phyloP scores from a whole-genome alignment of 2,888 invertebrate genomes.

The Eurois occulta region DNA sequence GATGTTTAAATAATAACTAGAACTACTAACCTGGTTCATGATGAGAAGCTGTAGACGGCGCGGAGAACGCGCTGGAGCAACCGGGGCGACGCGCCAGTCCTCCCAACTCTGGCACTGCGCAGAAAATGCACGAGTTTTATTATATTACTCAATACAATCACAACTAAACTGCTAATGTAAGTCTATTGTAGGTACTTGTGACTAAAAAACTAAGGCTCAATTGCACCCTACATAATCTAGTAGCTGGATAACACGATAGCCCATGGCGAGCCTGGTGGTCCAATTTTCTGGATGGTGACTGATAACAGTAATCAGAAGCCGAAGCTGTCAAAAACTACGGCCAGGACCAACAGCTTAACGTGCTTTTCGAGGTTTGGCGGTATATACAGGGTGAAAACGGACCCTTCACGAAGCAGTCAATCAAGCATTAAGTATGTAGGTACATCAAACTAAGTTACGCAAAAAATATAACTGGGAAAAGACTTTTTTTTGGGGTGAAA shows the following conservation, averaged over 20 bases:
- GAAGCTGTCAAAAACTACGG: background rate
- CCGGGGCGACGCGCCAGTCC: slow-evolving; percentile 89
- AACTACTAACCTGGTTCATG: slow-evolving; percentile 87
- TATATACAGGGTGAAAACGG: no score
- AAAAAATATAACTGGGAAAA: no score
- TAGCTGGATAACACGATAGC: background rate
- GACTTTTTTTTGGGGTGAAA: no score
- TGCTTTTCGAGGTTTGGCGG: background rate
- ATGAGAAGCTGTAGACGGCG: slow-evolving; percentile 88
- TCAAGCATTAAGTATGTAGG: no score
- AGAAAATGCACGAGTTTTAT: slow-evolving; percentile 41
- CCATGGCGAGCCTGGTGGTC: background rate
- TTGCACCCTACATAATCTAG: background rate
- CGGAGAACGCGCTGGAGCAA: slow-evolving; percentile 91
- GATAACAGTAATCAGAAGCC: background rate
- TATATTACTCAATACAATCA: background rate
- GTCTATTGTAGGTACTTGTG: background rate
- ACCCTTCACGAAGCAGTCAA: no score
- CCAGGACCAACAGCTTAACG: background rate
- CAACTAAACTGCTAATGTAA: background rate
- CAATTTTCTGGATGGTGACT: background rate
- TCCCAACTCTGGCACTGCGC: slow-evolving; percentile 84
- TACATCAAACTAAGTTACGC: no score
- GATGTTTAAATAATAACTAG: no score
- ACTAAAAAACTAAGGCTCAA: background rate